Evolutionary conservation across 1,140 invertebrate genomes (phyloP).

Genomic region (Cydia pomonella): DNA sequence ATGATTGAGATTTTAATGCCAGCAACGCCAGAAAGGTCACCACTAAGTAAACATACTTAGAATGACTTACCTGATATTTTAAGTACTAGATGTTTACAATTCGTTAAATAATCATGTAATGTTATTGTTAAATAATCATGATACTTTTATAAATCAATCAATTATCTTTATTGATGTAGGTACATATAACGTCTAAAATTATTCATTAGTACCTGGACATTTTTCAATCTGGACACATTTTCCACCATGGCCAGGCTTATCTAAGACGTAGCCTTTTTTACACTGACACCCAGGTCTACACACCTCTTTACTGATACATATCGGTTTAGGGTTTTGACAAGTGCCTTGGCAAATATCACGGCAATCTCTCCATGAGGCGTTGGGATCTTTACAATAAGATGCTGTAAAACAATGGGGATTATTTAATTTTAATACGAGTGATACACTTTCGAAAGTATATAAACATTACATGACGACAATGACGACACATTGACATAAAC

Average conservation of each 20-base stretch:
- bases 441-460: too few relatives aligned
- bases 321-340: not conserved
- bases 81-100: too few relatives aligned
- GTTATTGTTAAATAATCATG: too few relatives aligned
- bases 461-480: too few relatives aligned
- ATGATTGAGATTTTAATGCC: too few relatives aligned
- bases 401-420: not conserved
- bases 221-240: not conserved
- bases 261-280: not conserved
- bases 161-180: too few relatives aligned
- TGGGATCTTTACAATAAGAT: not conserved
- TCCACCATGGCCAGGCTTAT: constrained; percentile 1
- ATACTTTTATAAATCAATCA: too few relatives aligned
- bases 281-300: constrained; percentile 3
- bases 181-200: too few relatives aligned
- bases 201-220: not conserved
- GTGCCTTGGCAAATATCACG: not conserved
- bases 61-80: too few relatives aligned
- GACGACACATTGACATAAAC: not conserved
- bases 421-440: not conserved
- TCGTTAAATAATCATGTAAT: too few relatives aligned
- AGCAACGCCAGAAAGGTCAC: too few relatives aligned
- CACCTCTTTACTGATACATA: not conserved
- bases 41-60: too few relatives aligned
- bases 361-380: not conserved